Evolutionary conservation across 2,797 vertebrate species (phyloP), one percentile per base, ranked within the genome.

Genomic region (Macropus fuliginosus): DNA sequence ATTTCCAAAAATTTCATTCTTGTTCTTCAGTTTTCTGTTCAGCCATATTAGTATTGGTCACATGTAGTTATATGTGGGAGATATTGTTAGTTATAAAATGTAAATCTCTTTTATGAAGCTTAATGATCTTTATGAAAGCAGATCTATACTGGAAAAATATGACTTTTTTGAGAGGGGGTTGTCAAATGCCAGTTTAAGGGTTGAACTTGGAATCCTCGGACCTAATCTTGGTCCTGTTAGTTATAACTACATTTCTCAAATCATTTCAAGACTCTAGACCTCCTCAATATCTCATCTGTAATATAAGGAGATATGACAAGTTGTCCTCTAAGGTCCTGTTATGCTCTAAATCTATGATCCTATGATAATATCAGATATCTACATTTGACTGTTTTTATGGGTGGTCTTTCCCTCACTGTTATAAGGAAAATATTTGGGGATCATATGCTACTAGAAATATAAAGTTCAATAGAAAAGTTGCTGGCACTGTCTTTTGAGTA

Each of bases 81-180:
- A 94, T 92, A 91, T 34, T 94, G 54, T 91, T 96, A 92, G 89
- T 54, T 29, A 94, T 91, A 95, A 96, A 92, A 34, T 90, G 11
- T 91, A 93, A 57, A 81, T 94, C 24, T n/a, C 46, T 87, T 94
- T 94, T 91, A 91, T 91, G 87, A 81, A 94, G 13, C 54, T 91
- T 92, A 92, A 90, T 94, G 89, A 81, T 91, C 96, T 95, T 95
- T 94, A 93, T 94, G 94, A 95, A 50, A 94, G 56, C n/a, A 95
- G 46, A 14, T 93, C 56, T 21, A 94, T 13, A 0, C 87, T 94
- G 81, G 52, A 52, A 95, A 92, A 92, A 94, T 66, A 56, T 29
- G 91, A 92, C 93, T 50, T 14, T 59, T 57, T 57, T 57, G 56
- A 11, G 29, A 13, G 29, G 57, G 29, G 29, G 29, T 66, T 34